Percentiles rank a stretch among this genome's conserved stretches.
Evolutionary conservation across 2,888 invertebrate genomes (phyloP).

Genomic region (Chrysolina oricalcia): DNA sequence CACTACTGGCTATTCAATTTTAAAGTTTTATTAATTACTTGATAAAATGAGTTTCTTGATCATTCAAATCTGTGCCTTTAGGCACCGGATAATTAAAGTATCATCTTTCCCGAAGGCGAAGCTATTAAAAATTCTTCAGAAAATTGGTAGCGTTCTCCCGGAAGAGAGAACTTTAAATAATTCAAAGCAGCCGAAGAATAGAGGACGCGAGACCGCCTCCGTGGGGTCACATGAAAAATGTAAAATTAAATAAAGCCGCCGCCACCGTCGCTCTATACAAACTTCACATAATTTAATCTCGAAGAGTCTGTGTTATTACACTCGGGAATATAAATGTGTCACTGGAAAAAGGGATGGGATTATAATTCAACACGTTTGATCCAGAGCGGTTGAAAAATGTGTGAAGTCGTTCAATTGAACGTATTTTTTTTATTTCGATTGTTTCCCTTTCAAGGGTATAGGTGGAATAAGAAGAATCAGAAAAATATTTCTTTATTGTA

Average conservation of each 20-base stretch:
- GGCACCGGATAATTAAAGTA: conserved; percentile 11
- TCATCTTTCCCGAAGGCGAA: conserved; percentile 1
- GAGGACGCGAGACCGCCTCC: not conserved
- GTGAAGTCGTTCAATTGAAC: not conserved
- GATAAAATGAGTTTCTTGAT: too few species aligned
- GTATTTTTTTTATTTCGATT: not conserved
- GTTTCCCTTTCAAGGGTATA: not conserved
- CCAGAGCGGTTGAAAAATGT: not conserved
- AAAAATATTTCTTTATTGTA: too few species aligned
- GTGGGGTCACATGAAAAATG: conserved; percentile 29
- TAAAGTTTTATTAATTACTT: too few species aligned
- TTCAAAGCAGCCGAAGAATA: conserved; percentile 22
- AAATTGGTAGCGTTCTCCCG: conserved; percentile 9
- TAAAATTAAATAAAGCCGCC: conserved; percentile 12
- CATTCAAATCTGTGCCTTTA: not conserved
- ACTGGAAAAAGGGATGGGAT: conserved; percentile 2
- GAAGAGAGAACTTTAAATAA: conserved; percentile 20
- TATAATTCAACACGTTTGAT: conserved; percentile 5
- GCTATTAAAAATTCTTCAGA: conserved; percentile 14
- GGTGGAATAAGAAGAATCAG: too few species aligned
- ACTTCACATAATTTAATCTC: conserved; percentile 24
- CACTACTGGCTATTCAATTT: too few species aligned
- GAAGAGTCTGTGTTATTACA: not conserved
- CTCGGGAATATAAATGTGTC: conserved; percentile 19
- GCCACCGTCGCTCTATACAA: conserved; percentile 17